phyloP scores from a whole-genome alignment of 2,888 invertebrate genomes.

The Meganola albula region DNA sequence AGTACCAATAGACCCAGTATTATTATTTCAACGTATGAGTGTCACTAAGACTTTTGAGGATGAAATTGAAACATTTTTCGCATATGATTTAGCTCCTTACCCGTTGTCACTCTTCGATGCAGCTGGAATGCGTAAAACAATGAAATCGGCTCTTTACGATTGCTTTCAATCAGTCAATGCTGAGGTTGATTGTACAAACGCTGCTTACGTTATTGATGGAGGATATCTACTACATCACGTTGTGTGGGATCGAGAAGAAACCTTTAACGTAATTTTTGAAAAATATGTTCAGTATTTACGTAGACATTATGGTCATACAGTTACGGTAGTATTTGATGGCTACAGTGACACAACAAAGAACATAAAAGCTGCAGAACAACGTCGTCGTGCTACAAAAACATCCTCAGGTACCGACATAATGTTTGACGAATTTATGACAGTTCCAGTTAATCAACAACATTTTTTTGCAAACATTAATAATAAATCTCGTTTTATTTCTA shows the following conservation, averaged over 20 bases:
- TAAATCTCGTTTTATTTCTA: constrained; percentile 14
- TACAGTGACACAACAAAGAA: constrained; percentile 17
- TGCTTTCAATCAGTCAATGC: constrained; percentile 3
- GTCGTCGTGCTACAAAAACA: constrained; percentile 9
- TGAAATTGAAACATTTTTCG: constrained; percentile 27
- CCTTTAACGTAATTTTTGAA: constrained; percentile 21
- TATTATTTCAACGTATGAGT: constrained; percentile 38
- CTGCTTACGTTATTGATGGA: constrained; percentile 28
- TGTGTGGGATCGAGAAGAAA: constrained; percentile 27
- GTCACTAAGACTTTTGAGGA: constrained; percentile 26
- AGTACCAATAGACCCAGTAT: constrained; percentile 33
- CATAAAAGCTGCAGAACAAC: constrained; percentile 16
- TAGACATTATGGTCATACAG: constrained; percentile 20
- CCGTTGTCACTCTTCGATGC: constrained; percentile 25
- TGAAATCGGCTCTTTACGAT: constrained; percentile 10
- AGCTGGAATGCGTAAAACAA: constrained; percentile 7
- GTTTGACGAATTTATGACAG: constrained; percentile 6
- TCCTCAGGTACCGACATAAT: constrained; percentile 6
- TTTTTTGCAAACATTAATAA: constrained; percentile 10
- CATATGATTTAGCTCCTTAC: constrained; percentile 29
- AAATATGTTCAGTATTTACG: constrained; percentile 21
- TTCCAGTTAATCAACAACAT: constrained; percentile 7
- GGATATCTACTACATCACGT: constrained; percentile 27
- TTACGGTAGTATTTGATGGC: constrained; percentile 23
- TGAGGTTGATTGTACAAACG: constrained; percentile 15